Conservation (phyloP, 2,113 vertebrate genomes). For the Pangasianodon gigas region DNA sequence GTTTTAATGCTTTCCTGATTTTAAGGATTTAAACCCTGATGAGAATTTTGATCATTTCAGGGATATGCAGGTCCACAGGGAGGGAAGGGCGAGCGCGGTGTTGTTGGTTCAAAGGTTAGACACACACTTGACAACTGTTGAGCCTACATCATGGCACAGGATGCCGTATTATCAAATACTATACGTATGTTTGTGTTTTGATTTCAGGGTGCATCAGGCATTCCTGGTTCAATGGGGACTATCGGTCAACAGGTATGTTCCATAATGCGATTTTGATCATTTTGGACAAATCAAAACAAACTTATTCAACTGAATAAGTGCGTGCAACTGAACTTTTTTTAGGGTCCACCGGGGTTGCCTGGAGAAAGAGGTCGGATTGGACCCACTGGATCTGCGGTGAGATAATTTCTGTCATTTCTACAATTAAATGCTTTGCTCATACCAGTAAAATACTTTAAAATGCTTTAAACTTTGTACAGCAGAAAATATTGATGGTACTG, state of each 20-base stretch:
- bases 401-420: conserved; percentile 45
- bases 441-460: not conserved
- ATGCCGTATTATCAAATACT: not conserved
- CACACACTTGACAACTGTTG: not conserved
- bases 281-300: not conserved
- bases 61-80: conserved; percentile 81
- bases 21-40: too few relatives aligned
- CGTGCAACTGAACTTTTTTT: conserved; percentile 39
- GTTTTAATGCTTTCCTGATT: not conserved
- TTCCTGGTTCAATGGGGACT: conserved; percentile 84
- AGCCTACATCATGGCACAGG: not conserved
- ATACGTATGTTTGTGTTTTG: conserved; percentile 15
- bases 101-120: conserved; percentile 85
- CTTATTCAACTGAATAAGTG: too few relatives aligned
- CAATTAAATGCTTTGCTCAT: too few relatives aligned
- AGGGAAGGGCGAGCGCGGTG: conserved; percentile 85
- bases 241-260: conserved; percentile 81
- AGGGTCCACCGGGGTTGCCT: conserved; percentile 90
- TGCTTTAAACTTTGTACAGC: too few relatives aligned
- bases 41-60: conserved; percentile 65
- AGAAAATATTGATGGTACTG: not conserved
- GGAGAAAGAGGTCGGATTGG: conserved; percentile 91
- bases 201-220: conserved; percentile 81
- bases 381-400: conserved; percentile 84
- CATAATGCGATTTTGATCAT: not conserved